These are phyloP conservation scores for Agraylea sexmaculata DNA, from an alignment of 1,140 invertebrate genomes.

Conservation along the genomic window DNA sequence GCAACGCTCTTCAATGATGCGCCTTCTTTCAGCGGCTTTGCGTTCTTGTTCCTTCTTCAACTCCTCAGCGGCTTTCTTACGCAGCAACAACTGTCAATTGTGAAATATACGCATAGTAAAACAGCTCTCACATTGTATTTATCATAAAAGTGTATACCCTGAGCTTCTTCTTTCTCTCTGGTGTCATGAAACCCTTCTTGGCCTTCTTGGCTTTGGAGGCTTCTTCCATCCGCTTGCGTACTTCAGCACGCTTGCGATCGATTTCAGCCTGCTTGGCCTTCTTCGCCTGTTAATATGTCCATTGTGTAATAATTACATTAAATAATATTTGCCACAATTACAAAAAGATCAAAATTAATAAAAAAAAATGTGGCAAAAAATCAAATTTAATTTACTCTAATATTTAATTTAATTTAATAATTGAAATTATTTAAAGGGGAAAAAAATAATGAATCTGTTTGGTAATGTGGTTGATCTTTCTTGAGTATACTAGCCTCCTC, in stretches of 20 bases:
- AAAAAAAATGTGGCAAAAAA: conserved; percentile 1
- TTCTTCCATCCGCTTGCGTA: conserved; percentile 90
- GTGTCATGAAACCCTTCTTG: conserved; percentile 98
- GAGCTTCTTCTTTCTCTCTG: conserved; percentile 96
- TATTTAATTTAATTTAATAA: conserved; percentile 1
- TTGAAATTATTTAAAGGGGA: not conserved
- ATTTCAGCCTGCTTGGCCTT: conserved; percentile 90
- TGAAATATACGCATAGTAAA: conserved; percentile 1
- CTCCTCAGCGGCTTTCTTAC: conserved; percentile 99
- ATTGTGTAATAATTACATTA: conserved; percentile 2
- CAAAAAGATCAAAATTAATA: conserved; percentile 8
- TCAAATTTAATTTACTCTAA: too few species aligned
- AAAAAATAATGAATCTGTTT: not conserved
- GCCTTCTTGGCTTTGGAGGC: conserved; percentile 90
- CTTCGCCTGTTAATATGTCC: conserved; percentile 56
- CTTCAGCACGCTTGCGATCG: conserved; percentile 88
- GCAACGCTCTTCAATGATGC: conserved; percentile 91
- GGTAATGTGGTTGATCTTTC: not conserved
- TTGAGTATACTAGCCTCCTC: conserved; percentile 35
- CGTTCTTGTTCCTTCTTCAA: conserved; percentile 98
- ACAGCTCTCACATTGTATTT: conserved; percentile 1
- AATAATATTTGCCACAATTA: conserved; percentile 4
- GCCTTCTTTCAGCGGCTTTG: conserved; percentile 94
- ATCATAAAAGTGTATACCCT: conserved; percentile 53
- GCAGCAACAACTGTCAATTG: conserved; percentile 73